phyloP scores from a whole-genome alignment of 2,888 invertebrate species.

The Caenorhabditis parvicauda region DNA sequence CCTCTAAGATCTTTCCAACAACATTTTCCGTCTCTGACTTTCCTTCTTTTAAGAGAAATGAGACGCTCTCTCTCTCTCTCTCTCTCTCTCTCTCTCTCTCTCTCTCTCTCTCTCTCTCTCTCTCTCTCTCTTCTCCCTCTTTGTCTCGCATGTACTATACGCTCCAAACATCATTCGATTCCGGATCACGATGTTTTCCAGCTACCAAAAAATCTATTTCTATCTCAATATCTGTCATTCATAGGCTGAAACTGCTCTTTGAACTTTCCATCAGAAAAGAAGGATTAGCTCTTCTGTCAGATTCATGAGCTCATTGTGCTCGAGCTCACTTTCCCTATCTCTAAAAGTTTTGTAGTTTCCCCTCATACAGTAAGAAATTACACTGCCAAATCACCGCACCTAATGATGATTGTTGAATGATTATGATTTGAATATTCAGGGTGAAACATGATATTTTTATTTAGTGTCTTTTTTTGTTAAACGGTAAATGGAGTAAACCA shows the following conservation, averaged over 20 bases:
- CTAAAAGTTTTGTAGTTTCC: too few relatives aligned
- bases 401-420: too few relatives aligned
- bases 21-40: neutral
- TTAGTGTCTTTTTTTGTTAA: too few relatives aligned
- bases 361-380: too few relatives aligned
- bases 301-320: too few relatives aligned
- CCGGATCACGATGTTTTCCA: neutral
- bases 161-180: neutral
- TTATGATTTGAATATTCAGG: too few relatives aligned
- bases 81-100: neutral
- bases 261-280: constrained; percentile 10
- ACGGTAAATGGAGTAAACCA: too few relatives aligned
- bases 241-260: neutral
- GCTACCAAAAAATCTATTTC: neutral
- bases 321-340: too few relatives aligned
- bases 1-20: too few relatives aligned
- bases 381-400: too few relatives aligned
- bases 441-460: too few relatives aligned
- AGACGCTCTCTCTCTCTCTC: constrained; percentile 2
- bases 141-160: neutral
- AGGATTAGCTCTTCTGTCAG: too few relatives aligned
- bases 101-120: constrained; percentile 1
- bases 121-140: constrained; percentile 6
- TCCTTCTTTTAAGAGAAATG: neutral
- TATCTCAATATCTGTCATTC: neutral